phyloP scores from a whole-genome alignment of 2,797 vertebrate species.

The Lacerta bilineata region DNA sequence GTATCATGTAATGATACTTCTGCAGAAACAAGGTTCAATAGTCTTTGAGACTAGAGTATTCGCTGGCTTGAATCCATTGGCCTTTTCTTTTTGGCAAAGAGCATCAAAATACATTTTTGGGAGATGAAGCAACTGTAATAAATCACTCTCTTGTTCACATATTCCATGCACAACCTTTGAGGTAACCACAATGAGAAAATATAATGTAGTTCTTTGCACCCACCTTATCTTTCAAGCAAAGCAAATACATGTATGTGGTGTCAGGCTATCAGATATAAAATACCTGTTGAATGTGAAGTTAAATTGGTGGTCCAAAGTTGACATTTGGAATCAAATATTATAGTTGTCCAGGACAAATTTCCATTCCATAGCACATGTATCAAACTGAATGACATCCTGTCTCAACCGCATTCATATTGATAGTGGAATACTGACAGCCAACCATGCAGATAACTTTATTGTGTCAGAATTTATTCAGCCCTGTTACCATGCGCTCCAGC shows the following conservation, averaged over 20 bases:
- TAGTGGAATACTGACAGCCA: constrained; percentile 24
- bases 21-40: too few species aligned
- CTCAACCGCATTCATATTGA: constrained; percentile 26
- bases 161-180: not conserved
- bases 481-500: constrained; percentile 19
- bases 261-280: not conserved
- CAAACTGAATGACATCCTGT: constrained; percentile 36
- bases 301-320: not conserved
- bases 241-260: not conserved
- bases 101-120: too few species aligned
- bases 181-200: too few species aligned
- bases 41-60: too few species aligned
- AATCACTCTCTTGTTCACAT: not conserved
- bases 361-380: constrained; percentile 26
- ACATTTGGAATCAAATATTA: not conserved
- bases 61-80: not conserved
- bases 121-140: not conserved
- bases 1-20: not conserved
- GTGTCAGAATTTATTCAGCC: constrained; percentile 26
- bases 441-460: constrained; percentile 21
- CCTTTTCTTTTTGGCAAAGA: not conserved
- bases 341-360: not conserved
- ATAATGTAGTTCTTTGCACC: not conserved
- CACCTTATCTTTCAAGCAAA: not conserved
- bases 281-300: not conserved